Percentiles rank a stretch among this genome's conserved stretches.
Evolutionary conservation across 2,113 vertebrate genomes (phyloP).

Genomic region (Odontophorus gujanensis): DNA sequence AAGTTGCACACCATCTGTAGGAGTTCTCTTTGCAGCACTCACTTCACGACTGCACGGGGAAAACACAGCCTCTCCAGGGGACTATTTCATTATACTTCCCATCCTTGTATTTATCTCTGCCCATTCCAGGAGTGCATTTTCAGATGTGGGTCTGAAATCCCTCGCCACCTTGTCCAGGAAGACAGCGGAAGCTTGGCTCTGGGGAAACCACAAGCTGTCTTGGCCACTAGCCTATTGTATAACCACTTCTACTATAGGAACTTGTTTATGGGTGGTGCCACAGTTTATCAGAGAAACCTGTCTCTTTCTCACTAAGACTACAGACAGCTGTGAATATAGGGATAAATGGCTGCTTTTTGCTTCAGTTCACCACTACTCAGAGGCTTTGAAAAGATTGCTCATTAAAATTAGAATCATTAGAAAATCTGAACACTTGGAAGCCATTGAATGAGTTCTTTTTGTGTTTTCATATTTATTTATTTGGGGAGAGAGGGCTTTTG

Average conservation of each 20-base stretch:
- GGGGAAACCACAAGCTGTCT: neutral
- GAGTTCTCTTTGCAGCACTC: neutral
- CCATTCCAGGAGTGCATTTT: neutral
- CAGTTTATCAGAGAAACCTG: neutral
- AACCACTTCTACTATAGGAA: neutral
- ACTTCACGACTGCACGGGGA: neutral
- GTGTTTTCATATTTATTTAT: neutral
- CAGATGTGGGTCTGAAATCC: neutral
- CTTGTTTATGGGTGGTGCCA: neutral
- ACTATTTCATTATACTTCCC: neutral
- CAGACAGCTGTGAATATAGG: neutral
- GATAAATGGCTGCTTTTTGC: neutral
- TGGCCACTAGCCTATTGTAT: neutral
- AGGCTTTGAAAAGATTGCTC: neutral
- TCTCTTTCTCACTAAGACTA: neutral
- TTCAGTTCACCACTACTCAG: neutral
- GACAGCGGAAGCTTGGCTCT: neutral
- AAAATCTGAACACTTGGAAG: slow-evolving; percentile 22
- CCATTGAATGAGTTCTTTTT: neutral
- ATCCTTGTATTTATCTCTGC: neutral
- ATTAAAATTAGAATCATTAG: neutral
- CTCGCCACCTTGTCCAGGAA: neutral
- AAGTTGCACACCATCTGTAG: neutral
- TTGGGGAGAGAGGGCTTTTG: neutral
- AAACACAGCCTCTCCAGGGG: neutral